These are phyloP conservation scores for Nothoprocta pentlandii DNA, from an alignment of 2,113 vertebrate genomes.

Conservation along the genomic window DNA sequence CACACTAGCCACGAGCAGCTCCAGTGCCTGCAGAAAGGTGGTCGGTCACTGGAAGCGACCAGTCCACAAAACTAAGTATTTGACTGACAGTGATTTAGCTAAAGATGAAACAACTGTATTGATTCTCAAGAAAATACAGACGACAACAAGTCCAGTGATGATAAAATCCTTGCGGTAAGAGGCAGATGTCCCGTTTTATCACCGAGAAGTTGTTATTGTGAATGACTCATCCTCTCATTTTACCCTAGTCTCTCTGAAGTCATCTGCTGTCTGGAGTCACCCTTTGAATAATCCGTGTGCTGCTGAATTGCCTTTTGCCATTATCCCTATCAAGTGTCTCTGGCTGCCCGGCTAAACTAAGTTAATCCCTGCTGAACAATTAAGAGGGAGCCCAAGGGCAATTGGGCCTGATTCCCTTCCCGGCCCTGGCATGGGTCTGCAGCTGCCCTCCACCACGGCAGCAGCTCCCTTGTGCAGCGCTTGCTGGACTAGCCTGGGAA, in stretches of 20 bases:
- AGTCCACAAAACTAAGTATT: neutral
- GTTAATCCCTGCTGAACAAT: neutral
- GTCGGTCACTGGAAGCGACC: neutral
- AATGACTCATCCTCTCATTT: neutral
- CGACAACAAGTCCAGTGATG: accelerated
- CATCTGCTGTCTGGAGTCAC: accelerated
- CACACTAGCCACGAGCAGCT: neutral
- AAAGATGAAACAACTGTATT: neutral
- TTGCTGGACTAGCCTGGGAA: neutral
- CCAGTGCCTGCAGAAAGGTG: accelerated
- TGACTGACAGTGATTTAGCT: neutral
- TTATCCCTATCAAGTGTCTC: neutral
- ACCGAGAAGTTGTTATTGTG: neutral
- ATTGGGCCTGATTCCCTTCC: neutral
- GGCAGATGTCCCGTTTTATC: neutral
- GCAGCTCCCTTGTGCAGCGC: neutral
- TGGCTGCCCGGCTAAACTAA: neutral
- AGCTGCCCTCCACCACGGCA: neutral
- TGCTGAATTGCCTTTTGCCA: neutral
- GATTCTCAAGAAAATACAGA: neutral
- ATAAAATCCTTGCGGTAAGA: neutral
- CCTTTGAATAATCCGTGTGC: neutral
- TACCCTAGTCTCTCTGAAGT: neutral
- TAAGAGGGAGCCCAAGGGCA: neutral
- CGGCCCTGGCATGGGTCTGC: accelerated